phyloP scores from a whole-genome alignment of 2,113 vertebrate genomes.

The Rhegmatorhina hoffmannsi region DNA sequence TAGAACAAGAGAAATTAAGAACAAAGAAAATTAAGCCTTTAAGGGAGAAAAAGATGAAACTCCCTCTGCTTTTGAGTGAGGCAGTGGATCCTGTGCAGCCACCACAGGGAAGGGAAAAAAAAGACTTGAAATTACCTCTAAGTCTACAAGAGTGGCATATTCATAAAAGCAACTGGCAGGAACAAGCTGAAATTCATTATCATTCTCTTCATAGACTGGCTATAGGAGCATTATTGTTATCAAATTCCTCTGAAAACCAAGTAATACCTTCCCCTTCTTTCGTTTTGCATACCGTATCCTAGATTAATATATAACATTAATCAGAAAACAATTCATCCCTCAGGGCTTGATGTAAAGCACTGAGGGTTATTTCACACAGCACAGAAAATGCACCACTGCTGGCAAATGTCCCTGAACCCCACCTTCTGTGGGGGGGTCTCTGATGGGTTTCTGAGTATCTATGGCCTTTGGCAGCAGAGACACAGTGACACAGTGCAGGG shows the following conservation, averaged over 20 bases:
- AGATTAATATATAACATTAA: conserved; percentile 41
- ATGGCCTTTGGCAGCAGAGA: not conserved
- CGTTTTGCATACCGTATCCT: not conserved
- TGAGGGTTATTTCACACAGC: not conserved
- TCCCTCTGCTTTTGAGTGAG: not conserved
- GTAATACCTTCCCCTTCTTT: not conserved
- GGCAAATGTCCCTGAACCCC: not conserved
- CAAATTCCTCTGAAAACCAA: conserved; percentile 45
- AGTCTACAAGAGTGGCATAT: not conserved
- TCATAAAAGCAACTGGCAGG: conserved; percentile 16
- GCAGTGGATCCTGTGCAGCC: not conserved
- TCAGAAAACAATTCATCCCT: conserved; percentile 29
- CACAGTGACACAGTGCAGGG: not conserved
- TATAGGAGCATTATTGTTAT: conserved; percentile 21
- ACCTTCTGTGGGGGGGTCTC: not conserved
- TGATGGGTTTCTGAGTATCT: not conserved
- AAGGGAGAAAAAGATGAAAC: not conserved
- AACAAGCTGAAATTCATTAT: conserved; percentile 23
- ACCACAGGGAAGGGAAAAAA: not conserved
- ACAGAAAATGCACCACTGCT: not conserved
- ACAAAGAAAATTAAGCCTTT: not conserved
- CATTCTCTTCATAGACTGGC: not conserved
- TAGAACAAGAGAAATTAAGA: not conserved
- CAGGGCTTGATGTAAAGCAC: not conserved
- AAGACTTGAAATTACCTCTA: not conserved